Percentiles rank a stretch among this genome's conserved stretches.
phyloP scores from a whole-genome alignment of 1,140 invertebrate genomes.

The Diachasma alloeum region DNA sequence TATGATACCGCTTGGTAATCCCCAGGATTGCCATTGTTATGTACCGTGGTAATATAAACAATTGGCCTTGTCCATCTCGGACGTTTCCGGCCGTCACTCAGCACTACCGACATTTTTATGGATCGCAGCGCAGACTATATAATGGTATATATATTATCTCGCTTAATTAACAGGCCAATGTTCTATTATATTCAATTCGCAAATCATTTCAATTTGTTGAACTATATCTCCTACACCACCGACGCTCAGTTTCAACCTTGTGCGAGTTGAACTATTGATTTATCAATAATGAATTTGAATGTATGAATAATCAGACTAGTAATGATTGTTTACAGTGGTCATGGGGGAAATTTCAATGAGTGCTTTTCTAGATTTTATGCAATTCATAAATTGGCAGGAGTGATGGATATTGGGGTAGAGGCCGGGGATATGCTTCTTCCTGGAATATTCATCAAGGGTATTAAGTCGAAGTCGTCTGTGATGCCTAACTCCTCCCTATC shows the following conservation, averaged over 20 bases:
- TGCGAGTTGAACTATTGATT: neutral
- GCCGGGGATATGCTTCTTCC: neutral
- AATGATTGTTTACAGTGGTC: neutral
- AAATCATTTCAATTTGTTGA: conserved; percentile 3
- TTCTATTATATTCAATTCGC: conserved; percentile 14
- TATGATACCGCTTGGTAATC: conserved; percentile 2
- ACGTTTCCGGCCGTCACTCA: conserved; percentile 63
- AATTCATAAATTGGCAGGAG: neutral
- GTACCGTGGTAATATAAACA: conserved; percentile 60
- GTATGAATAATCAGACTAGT: neutral
- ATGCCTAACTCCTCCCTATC: neutral
- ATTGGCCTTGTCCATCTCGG: conserved; percentile 64
- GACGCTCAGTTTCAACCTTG: neutral
- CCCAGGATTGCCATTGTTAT: conserved; percentile 55
- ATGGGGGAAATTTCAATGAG: neutral
- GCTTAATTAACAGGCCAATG: conserved; percentile 21
- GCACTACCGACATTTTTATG: conserved; percentile 63
- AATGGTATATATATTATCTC: conserved; percentile 14
- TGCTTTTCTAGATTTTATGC: too few species aligned
- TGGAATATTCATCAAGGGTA: conserved; percentile 14
- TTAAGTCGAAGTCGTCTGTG: neutral
- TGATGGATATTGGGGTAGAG: too few species aligned
- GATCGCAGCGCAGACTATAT: conserved; percentile 47
- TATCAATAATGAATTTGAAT: neutral
- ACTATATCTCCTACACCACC: neutral